Conservation (phyloP, 2,113 vertebrate species). For the Ailuropoda melanoleuca region DNA sequence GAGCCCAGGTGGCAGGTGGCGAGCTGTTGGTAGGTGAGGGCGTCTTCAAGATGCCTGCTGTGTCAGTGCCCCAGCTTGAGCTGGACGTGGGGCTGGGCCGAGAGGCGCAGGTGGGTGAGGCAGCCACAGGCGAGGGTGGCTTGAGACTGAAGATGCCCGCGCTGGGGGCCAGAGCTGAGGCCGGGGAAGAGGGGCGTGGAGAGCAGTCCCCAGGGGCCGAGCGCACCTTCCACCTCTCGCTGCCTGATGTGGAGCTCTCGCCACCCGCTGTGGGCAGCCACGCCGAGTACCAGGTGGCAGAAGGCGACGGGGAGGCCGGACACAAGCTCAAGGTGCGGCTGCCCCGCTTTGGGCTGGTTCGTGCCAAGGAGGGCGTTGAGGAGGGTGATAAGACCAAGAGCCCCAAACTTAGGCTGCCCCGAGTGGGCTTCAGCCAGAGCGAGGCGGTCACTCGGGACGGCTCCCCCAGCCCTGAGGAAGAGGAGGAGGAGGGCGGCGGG, state of each 20-base stretch:
- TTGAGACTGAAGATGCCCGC: constrained; percentile 76
- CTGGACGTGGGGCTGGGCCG: constrained; percentile 71
- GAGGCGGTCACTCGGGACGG: constrained; percentile 1
- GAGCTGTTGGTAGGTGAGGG: constrained; percentile 72
- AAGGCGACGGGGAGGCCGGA: constrained; percentile 26
- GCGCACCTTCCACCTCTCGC: constrained; percentile 64
- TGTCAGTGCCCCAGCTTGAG: constrained; percentile 81
- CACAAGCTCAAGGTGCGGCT: constrained; percentile 85
- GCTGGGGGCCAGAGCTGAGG: not conserved
- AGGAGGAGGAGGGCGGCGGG: constrained; percentile 52
- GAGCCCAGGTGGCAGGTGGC: constrained; percentile 44
- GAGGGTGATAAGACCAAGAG: constrained; percentile 70
- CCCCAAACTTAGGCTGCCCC: constrained; percentile 85
- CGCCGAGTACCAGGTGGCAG: constrained; percentile 69
- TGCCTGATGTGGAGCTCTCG: constrained; percentile 80
- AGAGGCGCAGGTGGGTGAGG: constrained; percentile 64
- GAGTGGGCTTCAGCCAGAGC: constrained; percentile 82
- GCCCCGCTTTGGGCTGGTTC: constrained; percentile 85
- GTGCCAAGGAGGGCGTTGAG: constrained; percentile 80
- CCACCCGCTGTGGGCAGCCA: constrained; percentile 73
- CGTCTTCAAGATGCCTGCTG: constrained; percentile 76
- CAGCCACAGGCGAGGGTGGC: constrained; percentile 60
- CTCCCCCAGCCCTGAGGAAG: constrained; percentile 55
- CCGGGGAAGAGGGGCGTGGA: not conserved
- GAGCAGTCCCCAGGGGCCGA: constrained; percentile 21